Evolutionary conservation across 2,797 vertebrate genomes (phyloP).

Genomic region (Macrochelys suwanniensis): DNA sequence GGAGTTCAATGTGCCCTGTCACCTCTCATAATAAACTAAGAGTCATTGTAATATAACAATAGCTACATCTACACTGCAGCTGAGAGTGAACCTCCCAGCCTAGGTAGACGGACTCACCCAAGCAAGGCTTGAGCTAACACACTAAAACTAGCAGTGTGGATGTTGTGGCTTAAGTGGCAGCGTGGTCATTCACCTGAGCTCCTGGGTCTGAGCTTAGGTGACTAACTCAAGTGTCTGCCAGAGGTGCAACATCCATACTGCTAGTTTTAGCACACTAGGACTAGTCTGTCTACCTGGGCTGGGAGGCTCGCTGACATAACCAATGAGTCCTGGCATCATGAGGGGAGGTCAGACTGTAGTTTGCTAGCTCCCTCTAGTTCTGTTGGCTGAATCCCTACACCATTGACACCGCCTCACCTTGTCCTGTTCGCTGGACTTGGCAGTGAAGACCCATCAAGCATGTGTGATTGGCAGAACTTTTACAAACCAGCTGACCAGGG

Average conservation of each 20-base stretch:
- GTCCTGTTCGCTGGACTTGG: too few relatives aligned
- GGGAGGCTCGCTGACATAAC: too few relatives aligned
- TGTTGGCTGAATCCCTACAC: neutral
- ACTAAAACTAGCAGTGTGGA: neutral
- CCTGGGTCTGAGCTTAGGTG: too few relatives aligned
- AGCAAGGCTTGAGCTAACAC: neutral
- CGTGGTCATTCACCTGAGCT: neutral
- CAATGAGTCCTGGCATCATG: too few relatives aligned
- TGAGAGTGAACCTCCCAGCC: neutral
- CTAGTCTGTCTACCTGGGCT: too few relatives aligned
- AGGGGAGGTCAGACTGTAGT: neutral
- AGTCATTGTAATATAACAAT: neutral
- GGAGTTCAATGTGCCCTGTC: neutral
- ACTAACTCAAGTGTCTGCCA: too few relatives aligned
- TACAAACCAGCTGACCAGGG: too few relatives aligned
- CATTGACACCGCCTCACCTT: too few relatives aligned
- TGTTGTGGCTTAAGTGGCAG: neutral
- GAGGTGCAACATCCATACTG: too few relatives aligned
- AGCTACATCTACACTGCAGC: neutral
- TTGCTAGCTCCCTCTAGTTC: neutral
- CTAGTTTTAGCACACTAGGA: too few relatives aligned
- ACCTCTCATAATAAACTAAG: neutral
- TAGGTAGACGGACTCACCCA: neutral
- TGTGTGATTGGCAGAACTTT: too few relatives aligned
- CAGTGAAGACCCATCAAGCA: too few relatives aligned